Base-by-base conservation (phyloP, 2,113 vertebrate genomes). In the Albula goreensis region DNA sequence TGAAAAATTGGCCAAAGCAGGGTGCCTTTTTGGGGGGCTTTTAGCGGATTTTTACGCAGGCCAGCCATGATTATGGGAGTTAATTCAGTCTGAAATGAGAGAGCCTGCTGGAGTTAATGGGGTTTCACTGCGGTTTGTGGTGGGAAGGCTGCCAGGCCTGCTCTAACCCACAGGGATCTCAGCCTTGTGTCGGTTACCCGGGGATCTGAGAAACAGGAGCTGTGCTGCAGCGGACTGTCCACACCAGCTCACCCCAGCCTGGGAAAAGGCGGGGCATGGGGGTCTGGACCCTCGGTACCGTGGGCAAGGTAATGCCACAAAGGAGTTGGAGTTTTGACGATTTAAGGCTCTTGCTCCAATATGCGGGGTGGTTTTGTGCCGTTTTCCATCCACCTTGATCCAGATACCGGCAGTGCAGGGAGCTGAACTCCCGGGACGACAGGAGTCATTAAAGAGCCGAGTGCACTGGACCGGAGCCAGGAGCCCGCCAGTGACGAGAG, bases 41-140 rank as follows among this genome's bases (percentile, higher is more conserved):
- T 57, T 53, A 85, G 83, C 77, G 22, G 70, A 78, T 70, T 81
- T 85, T 80, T 80, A 57, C 78, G 41, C 19, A 41, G n/a, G 19
- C 53, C 52, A 51, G 85, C 78, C n/a, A 22, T 63, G 48, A 81
- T 85, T 81, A 66, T 25, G 56, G 9, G 13, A 85, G 78, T n/a
- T 22, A 66, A 49, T 50, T 60, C 56, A 13, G n/a, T 63, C 77
- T 19, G 77, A 53, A 51, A 17, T 51, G 60, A 41, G 48, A 51
- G 74, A 57, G 25, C 48, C 78, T n/a, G 25, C 78, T 81, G 41
- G 41, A 85, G 48, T 78, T 78, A 85, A 85, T 57, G 83, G 74
- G 15, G 17, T 85, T 53, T 57, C 11, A 31, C 52, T 85, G 84
- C 25, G 85, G 56, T 70, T 19, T 41, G 70, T 15, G 15, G 70